Conservation (phyloP, 2,797 vertebrate genomes). For the Lepus oiostolus region DNA sequence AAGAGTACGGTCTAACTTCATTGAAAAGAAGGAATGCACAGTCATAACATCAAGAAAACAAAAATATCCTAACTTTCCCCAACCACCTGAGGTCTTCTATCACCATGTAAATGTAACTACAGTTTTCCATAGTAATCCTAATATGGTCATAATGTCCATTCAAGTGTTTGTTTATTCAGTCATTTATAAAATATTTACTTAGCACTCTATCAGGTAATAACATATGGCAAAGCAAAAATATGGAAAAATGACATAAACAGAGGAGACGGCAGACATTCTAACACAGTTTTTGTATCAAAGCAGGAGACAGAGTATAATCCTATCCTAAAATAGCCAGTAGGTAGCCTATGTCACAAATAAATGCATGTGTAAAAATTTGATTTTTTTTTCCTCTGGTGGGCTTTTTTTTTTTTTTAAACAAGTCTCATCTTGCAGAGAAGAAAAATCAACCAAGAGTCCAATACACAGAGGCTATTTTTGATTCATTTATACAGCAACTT, state of each 20-base stretch:
- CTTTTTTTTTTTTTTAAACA: background rate
- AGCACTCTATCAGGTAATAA: background rate
- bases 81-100: background rate
- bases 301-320: background rate
- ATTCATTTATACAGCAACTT: background rate
- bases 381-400: background rate
- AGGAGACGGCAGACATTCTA: background rate
- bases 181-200: background rate
- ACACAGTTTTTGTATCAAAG: background rate
- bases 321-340: background rate
- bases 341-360: constrained; percentile 3
- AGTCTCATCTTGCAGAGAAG: background rate
- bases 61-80: background rate
- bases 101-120: no score
- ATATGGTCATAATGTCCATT: background rate
- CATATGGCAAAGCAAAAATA: background rate
- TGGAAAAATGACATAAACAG: background rate
- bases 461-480: background rate
- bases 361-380: background rate
- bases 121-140: background rate
- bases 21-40: background rate
- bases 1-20: background rate
- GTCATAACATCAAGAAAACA: background rate
- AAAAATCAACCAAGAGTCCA: background rate
- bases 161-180: background rate